phyloP scores from a whole-genome alignment of 1,140 invertebrate species.

The Drosophila nebulosa region DNA sequence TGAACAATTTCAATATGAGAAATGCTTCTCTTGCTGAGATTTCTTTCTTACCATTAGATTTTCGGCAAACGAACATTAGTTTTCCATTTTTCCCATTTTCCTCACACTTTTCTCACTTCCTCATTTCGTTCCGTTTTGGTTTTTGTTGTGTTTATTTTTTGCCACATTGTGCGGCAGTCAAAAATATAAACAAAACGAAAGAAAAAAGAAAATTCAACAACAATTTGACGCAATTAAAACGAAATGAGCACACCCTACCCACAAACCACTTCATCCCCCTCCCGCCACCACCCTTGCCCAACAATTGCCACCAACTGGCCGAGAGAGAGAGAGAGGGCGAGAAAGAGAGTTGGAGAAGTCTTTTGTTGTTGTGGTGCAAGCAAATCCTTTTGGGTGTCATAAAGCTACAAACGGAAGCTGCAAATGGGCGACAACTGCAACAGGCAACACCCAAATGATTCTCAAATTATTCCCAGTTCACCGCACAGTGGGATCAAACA shows the following conservation, averaged over 20 bases:
- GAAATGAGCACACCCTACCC: conserved; percentile 25
- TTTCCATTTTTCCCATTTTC: conserved; percentile 5
- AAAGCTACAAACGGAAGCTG: conserved; percentile 68
- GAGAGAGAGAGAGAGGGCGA: too few relatives aligned
- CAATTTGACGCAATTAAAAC: conserved; percentile 54
- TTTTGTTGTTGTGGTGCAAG: conserved; percentile 10
- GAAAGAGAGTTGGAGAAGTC: background rate
- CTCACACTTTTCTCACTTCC: conserved; percentile 15
- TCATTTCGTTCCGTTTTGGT: conserved; percentile 33
- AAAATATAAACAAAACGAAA: conserved; percentile 43
- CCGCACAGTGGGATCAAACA: conserved; percentile 29
- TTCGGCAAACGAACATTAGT: conserved; percentile 37
- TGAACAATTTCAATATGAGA: conserved; percentile 6
- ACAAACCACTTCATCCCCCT: background rate
- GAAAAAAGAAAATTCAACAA: conserved; percentile 19
- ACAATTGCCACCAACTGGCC: background rate
- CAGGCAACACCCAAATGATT: conserved; percentile 46
- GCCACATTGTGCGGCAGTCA: conserved; percentile 56
- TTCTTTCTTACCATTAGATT: conserved; percentile 4
- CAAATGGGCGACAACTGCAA: conserved; percentile 51
- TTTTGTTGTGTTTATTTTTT: conserved; percentile 49
- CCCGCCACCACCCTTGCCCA: background rate
- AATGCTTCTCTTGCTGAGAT: conserved; percentile 30
- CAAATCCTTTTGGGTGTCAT: conserved; percentile 67
- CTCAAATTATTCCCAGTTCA: conserved; percentile 29